A percentile compares a stretch with the other conserved stretches of the same genome.
Conservation (phyloP, 2,113 vertebrate species). For the Probosciger aterrimus region DNA sequence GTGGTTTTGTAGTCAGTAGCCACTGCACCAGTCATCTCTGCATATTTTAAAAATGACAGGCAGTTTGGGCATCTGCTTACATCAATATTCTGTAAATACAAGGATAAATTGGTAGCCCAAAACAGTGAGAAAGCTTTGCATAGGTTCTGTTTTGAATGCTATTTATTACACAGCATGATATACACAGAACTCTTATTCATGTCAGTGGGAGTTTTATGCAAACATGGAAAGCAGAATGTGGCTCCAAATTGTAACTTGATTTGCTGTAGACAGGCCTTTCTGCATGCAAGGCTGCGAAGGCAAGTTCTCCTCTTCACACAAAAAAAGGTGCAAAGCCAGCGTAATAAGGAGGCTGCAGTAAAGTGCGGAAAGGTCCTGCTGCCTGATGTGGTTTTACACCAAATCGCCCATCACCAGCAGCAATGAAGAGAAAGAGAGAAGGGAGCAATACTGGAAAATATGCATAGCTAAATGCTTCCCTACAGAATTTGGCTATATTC, state of each 20-base stretch:
- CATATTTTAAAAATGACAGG: slow-evolving; percentile 60
- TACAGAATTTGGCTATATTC: slow-evolving; percentile 4
- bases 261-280: slow-evolving; percentile 58
- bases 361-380: slow-evolving; percentile 12
- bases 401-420: background rate
- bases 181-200: slow-evolving; percentile 69
- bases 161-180: slow-evolving; percentile 71
- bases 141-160: slow-evolving; percentile 69
- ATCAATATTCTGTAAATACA: slow-evolving; percentile 69
- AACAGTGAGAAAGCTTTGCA: slow-evolving; percentile 64
- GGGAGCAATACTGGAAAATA: background rate
- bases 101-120: slow-evolving; percentile 64
- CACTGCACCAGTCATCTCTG: slow-evolving; percentile 32
- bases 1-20: slow-evolving; percentile 28
- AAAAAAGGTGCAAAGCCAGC: slow-evolving; percentile 26
- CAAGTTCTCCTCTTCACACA: slow-evolving; percentile 50
- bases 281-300: slow-evolving; percentile 32
- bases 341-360: background rate
- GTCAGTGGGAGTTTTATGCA: slow-evolving; percentile 70
- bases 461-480: background rate
- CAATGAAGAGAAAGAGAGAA: background rate
- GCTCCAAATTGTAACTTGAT: slow-evolving; percentile 62
- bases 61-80: slow-evolving; percentile 63
- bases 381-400: slow-evolving; percentile 4
- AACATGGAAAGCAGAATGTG: slow-evolving; percentile 62